phyloP scores from a whole-genome alignment of 2,888 invertebrate genomes.

The Buathra laborator region DNA sequence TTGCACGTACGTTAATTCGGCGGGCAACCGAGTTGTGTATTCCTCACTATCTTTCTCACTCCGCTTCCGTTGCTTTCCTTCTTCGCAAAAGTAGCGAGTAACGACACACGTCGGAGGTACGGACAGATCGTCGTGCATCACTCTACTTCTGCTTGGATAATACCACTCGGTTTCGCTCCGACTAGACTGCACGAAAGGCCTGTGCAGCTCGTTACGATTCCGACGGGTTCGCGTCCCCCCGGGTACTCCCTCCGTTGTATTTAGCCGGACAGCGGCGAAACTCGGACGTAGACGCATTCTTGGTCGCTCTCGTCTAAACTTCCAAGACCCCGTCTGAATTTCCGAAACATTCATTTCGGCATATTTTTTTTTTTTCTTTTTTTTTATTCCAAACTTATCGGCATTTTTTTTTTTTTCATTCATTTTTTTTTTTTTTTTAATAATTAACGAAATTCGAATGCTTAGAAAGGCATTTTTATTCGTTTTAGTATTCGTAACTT shows the following conservation, averaged over 20 bases:
- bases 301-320: background rate
- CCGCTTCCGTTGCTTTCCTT: conserved; percentile 10
- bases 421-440: no score
- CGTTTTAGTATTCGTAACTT: no score
- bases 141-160: conserved; percentile 68
- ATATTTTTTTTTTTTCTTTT: no score
- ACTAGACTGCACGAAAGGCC: conserved; percentile 76
- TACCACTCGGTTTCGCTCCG: conserved; percentile 57
- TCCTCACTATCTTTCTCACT: conserved; percentile 1
- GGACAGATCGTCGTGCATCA: conserved; percentile 78
- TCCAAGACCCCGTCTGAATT: no score
- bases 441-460: no score
- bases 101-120: conserved; percentile 76
- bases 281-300: conserved; percentile 8
- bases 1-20: conserved; percentile 45
- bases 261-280: conserved; percentile 21
- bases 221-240: conserved; percentile 75
- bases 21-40: conserved; percentile 21
- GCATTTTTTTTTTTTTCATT: no score
- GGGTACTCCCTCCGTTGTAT: conserved; percentile 63
- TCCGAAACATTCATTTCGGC: no score
- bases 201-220: conserved; percentile 76
- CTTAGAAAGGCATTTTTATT: no score
- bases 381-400: no score
- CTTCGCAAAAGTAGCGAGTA: conserved; percentile 76